Evolutionary conservation across 1,140 invertebrate species (phyloP), one percentile per base, ranked within the genome.

Genomic region (Portunus trituberculatus): DNA sequence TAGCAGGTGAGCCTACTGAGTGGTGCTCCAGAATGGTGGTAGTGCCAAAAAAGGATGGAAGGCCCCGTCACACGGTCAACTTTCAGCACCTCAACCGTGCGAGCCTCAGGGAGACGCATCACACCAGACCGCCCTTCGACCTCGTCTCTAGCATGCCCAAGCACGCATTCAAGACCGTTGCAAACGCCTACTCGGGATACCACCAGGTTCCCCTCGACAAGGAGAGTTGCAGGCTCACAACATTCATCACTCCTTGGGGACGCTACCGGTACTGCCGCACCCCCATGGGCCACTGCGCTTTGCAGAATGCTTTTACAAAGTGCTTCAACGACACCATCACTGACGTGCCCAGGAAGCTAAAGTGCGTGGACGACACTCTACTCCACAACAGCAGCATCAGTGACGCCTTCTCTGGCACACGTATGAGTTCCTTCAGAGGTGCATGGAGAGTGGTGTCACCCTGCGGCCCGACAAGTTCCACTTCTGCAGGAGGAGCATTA

Each of bases 391-490:
- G 32, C 84, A 91, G 83, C 29, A 14, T 84, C 29, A 25, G 28
- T 31, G 83, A n/a, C n/a, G 89, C 0, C 86, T n/a, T 3, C 91
- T 94, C 83, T 94, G 76, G 93, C 93, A 94, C 93, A 89, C 86
- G 29, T 94, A 91, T 31, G 25, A 84, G 7, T 94, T 89, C 32
- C 32, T 28, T 16, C n/a, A 91, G n/a, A 83, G 91, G 93, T 83
- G 48, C 45, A 52, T 20, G 52, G 59, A 59, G 48, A n/a, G 45
- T 29, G 83, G 93, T 29, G 83, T 94, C 45, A 84, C 93, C 16
- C 93, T 94, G 83, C n/a, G 86, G 20, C 93, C 93, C n/a, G 93
- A 94, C 46, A 94, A 94, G 93, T 94, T 94, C 46, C 28, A n/a
- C 52, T 91, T 94, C 83, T 94, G 83, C 93, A 94, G 83, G 32